Percentiles rank a stretch among this genome's conserved stretches.
Evolutionary conservation across 2,113 vertebrate species (phyloP).

Genomic region (Gallinago media): DNA sequence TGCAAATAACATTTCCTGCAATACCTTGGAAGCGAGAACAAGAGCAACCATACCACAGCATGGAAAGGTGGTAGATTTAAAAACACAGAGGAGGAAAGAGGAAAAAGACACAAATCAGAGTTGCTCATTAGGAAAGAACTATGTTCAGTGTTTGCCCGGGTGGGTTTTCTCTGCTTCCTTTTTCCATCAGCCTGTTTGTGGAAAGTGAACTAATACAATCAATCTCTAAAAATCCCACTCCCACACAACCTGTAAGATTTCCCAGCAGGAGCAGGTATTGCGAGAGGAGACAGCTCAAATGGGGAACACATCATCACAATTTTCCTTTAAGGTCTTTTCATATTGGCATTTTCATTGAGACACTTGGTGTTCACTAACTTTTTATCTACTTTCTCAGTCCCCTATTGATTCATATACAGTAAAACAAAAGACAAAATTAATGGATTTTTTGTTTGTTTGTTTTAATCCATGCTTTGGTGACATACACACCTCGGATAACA

Average conservation of each 20-base stretch:
- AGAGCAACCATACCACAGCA: neutral
- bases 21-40: neutral
- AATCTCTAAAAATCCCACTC: neutral
- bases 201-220: neutral
- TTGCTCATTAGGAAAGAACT: neutral
- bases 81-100: neutral
- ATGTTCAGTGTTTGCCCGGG: neutral
- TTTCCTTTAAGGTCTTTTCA: neutral
- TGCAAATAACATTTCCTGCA: neutral
- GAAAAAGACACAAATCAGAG: neutral
- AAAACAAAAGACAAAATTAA: neutral
- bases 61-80: neutral
- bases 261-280: neutral
- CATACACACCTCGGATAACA: neutral
- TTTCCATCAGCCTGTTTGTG: neutral
- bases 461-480: neutral
- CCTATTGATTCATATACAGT: neutral
- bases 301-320: accelerated
- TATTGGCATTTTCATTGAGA: neutral
- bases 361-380: neutral
- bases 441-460: neutral
- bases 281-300: neutral
- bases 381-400: neutral
- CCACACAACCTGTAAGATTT: neutral
- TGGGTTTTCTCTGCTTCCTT: neutral